A percentile compares a stretch with the other conserved stretches of the same genome.
These are phyloP conservation scores for Heliconius cydno DNA, from an alignment of 2,888 invertebrate genomes.

Conservation along the genomic window DNA sequence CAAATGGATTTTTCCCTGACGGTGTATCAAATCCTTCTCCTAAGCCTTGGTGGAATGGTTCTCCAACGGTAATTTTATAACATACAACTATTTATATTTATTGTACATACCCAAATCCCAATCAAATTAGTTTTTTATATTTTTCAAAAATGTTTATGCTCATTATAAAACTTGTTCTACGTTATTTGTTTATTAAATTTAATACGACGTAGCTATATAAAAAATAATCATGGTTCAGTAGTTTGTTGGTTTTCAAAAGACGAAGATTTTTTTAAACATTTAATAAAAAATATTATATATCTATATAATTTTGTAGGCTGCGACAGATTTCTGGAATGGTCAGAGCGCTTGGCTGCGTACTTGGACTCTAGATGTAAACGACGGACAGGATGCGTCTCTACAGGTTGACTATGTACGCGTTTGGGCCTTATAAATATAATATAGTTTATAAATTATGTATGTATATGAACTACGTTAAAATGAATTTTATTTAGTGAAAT, in stretches of 20 bases:
- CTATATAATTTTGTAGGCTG: constrained; percentile 64
- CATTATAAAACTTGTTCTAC: no score
- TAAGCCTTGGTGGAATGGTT: constrained; percentile 85
- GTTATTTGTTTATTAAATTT: background rate
- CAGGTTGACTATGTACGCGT: constrained; percentile 87
- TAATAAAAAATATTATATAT: background rate
- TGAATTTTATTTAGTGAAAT: background rate
- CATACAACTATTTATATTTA: background rate
- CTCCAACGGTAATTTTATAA: constrained; percentile 74
- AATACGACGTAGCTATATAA: no score
- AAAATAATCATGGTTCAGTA: no score
- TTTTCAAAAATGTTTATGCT: background rate
- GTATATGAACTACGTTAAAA: background rate
- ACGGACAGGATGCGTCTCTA: constrained; percentile 83
- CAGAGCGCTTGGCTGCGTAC: constrained; percentile 82
- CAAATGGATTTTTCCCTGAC: constrained; percentile 86
- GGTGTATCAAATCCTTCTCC: constrained; percentile 78
- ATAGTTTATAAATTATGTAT: background rate
- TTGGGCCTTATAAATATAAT: constrained; percentile 80
- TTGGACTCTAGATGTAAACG: constrained; percentile 81
- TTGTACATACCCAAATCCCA: background rate
- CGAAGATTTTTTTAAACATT: background rate
- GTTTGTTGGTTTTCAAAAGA: no score
- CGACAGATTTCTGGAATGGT: constrained; percentile 85
- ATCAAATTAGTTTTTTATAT: background rate